These are phyloP conservation scores for Otolemur crassicaudatus DNA, from an alignment of 2,797 vertebrate genomes.

Conservation along the genomic window DNA sequence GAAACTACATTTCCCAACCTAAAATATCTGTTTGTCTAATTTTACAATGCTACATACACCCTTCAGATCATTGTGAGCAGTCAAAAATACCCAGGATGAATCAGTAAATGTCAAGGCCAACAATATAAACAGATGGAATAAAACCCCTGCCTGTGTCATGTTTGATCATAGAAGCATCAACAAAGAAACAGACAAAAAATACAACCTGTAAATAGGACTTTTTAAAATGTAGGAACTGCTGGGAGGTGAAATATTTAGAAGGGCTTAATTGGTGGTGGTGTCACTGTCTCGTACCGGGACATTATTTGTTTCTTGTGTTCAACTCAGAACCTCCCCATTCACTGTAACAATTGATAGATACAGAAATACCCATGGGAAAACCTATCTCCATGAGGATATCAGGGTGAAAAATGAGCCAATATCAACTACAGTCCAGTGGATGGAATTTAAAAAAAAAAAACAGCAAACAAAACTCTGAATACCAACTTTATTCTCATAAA, in stretches of 20 bases:
- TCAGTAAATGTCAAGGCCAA: slow-evolving; percentile 22
- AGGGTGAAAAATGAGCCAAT: not conserved
- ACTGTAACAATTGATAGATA: not conserved
- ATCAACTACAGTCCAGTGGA: not conserved
- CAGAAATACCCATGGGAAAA: not conserved
- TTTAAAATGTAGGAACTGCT: not conserved
- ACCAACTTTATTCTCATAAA: slow-evolving; percentile 5
- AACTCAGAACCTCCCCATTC: not conserved
- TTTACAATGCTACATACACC: not conserved
- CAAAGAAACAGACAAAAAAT: not conserved
- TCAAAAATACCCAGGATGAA: not conserved
- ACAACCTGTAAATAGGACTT: not conserved
- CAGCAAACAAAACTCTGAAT: not conserved
- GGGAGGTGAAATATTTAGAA: not conserved
- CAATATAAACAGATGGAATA: slow-evolving; percentile 38
- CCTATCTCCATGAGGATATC: not conserved
- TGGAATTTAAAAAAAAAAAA: not conserved
- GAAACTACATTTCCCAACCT: not conserved
- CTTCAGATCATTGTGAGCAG: not conserved
- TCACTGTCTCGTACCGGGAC: not conserved
- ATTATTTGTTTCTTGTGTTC: not conserved
- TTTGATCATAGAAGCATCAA: not conserved
- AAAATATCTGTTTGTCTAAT: not conserved
- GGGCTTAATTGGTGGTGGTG: not conserved
- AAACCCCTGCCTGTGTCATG: not conserved